Evolutionary conservation across 2,888 invertebrate species (phyloP), one percentile per base, ranked within the genome.

Genomic region (Drosophila vallismaia): DNA sequence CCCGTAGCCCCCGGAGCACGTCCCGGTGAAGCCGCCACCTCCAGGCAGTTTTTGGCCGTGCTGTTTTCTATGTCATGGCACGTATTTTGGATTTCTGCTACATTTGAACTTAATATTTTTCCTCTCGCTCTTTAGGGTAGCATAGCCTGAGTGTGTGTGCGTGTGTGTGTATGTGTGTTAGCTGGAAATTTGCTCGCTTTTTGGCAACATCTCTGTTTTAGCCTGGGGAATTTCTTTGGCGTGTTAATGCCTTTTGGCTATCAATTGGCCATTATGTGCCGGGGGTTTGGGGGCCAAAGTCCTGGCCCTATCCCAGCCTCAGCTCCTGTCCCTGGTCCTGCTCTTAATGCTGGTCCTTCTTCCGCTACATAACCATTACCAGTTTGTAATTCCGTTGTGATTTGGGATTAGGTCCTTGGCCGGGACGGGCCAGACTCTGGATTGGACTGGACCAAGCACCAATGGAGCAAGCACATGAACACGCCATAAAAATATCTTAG

Each of bases 191-290:
- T 71, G 75, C 71, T 78, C 70, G 72, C 66, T 80, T 83, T 73
- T 57, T 44, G 59, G 63, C 56, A 75, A 71, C 76, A 69, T 74
- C 80, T 76, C 67, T 68, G 58, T 66, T 46, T 76, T 64, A 74
- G 82, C 67, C 74, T 54, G 48, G 77, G 84, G 81, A 84, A 84
- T 83, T 86, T 76, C 75, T 69, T 79, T 75, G 79, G 86, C 86
- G 84, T 85, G 86, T 81, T 85, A 85, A 85, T 85, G 84, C 84
- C 86, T 85, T 85, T 85, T 81, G 86, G 84, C 86, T 86, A 85
- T 85, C 84, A 85, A 85, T 85, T 85, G 84, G 84, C 84, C 84
- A 85, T 85, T 85, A 85, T 85, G 79, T 76, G 84, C 76, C 76
- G 66, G 75, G 64, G 55, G 53, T 45, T 49, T 52, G 40, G 62